These are phyloP conservation scores for Dendrolimus pini DNA, from an alignment of 2,888 invertebrate species.

Conservation along the genomic window DNA sequence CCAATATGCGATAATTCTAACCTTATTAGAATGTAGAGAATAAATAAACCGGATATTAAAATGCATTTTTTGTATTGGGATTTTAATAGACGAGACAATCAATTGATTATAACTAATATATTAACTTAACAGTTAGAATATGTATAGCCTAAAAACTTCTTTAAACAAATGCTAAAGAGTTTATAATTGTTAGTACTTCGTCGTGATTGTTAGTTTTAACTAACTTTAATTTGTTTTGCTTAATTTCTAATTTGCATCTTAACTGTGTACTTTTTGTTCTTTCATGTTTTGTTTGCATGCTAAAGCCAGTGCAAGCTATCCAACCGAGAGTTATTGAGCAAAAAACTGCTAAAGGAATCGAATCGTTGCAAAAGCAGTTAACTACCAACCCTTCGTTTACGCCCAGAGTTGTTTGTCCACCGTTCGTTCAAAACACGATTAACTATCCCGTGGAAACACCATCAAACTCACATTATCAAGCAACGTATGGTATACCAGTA, in stretches of 20 bases:
- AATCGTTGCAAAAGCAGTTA: constrained; percentile 61
- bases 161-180: no score
- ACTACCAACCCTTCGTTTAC: constrained; percentile 69
- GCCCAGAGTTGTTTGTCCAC: constrained; percentile 65
- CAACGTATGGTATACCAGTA: constrained; percentile 49
- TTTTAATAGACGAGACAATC: no score
- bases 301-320: constrained; percentile 76
- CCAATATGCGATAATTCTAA: no score
- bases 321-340: constrained; percentile 70
- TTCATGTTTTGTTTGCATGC: constrained; percentile 56
- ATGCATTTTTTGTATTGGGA: no score
- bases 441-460: constrained; percentile 39
- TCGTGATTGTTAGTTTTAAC: constrained; percentile 1
- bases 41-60: no score
- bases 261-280: constrained; percentile 45
- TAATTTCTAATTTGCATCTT: constrained; percentile 52
- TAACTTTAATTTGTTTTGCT: constrained; percentile 15
- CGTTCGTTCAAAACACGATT: constrained; percentile 56
- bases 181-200: no score
- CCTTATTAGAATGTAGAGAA: no score
- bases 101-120: no score
- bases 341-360: constrained; percentile 52
- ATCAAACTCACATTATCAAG: constrained; percentile 32
- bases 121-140: no score
- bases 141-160: no score